These are phyloP conservation scores for Macaca nemestrina DNA, from an alignment of 2,113 vertebrate genomes.

Conservation along the genomic window DNA sequence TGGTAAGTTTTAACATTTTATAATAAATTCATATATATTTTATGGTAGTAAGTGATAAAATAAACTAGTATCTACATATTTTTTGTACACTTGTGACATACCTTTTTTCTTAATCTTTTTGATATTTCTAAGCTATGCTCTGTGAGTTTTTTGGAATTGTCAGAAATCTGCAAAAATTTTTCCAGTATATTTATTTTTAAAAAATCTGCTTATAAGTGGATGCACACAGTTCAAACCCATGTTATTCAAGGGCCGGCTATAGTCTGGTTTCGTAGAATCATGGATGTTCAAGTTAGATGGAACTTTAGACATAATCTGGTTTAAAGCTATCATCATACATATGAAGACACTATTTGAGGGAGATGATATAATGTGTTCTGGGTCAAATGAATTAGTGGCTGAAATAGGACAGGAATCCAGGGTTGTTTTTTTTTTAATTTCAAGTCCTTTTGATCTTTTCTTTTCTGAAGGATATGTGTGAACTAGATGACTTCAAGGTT, in stretches of 20 bases:
- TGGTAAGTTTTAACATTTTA: neutral
- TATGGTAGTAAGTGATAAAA: neutral
- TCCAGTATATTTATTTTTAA: neutral
- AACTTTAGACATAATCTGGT: neutral
- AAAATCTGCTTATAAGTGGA: neutral
- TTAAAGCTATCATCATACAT: neutral
- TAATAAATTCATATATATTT: neutral
- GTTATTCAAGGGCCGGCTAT: neutral
- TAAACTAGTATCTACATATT: neutral
- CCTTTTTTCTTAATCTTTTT: neutral
- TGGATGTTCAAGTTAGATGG: neutral
- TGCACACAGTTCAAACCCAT: neutral
- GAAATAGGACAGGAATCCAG: neutral
- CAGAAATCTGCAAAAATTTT: neutral
- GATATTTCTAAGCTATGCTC: neutral
- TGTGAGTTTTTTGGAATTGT: neutral
- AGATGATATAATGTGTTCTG: neutral
- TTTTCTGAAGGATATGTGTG: conserved; percentile 16
- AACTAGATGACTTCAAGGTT: conserved; percentile 40
- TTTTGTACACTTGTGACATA: neutral
- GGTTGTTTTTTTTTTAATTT: neutral
- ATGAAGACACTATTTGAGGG: neutral
- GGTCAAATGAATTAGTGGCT: neutral
- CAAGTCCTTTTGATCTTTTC: conserved; percentile 7
- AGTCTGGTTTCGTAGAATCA: neutral